Evolutionary conservation across 1,140 invertebrate species (phyloP), one percentile per base, ranked within the genome.

Genomic region (Drosophila pandora): DNA sequence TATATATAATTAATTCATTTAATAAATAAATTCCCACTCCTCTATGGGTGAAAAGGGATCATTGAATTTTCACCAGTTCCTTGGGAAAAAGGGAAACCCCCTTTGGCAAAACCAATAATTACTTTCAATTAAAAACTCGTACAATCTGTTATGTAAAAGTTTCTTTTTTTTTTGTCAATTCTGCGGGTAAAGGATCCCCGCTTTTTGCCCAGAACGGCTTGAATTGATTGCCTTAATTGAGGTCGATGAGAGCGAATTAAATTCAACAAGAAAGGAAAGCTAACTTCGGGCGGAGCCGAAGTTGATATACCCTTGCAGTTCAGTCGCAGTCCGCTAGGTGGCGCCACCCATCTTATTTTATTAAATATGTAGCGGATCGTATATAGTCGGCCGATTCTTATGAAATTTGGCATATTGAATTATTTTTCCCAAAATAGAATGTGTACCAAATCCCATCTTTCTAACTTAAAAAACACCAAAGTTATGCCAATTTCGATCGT

Each of bases 121-220:
- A 76, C 69, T 53, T 60, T 79, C 54, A 76, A 82, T 82, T 74
- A 74, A 82, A 57, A 71, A 81, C 37, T 65, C 56, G 74, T 47
- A 49, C 49, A 61, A 32, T 25, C 54, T 62, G 65, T 57, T 69
- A 49, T 34, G 53, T 61, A 61, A 54, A 25, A 37, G 34, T 37
- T 12, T 50, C 30, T 4, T 10, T 9, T 3, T 56, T 59, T 52
- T 30, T n/a, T 23, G 13, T 5, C 8, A 68, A 73, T 64, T 73
- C 83, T 88, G 83, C 83, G 84, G 83, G 83, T 58, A 76, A 53
- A 82, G 82, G 77, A 87, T 87, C 75, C 58, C 17, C 50, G 30
- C n/a, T 17, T 32, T n/a, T 2, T 12, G 10, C 21, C 21, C 41
- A 21, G 41, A 13, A 43, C 21, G 5, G 12, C 21, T 5, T 9